Evolutionary conservation across 2,888 invertebrate genomes (phyloP).

Genomic region (Cephus runcator): DNA sequence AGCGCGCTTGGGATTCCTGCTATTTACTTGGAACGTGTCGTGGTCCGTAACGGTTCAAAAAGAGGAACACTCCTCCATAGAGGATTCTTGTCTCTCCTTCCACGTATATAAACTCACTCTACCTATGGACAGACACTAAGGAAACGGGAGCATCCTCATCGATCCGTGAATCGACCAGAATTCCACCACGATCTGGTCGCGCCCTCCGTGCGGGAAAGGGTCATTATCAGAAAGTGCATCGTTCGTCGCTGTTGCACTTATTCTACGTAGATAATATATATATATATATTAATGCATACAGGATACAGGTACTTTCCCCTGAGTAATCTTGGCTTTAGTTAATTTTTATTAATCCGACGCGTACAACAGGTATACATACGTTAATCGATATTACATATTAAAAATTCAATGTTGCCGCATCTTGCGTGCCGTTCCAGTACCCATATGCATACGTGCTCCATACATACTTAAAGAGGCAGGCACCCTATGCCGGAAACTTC

Average conservation of each 20-base stretch:
- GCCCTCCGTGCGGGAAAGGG: constrained; percentile 6
- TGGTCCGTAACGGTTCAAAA: constrained; percentile 39
- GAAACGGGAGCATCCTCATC: constrained; percentile 13
- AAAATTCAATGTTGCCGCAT: neutral
- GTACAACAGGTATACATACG: neutral
- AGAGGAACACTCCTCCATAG: constrained; percentile 11
- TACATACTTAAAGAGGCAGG: neutral
- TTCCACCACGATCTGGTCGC: constrained; percentile 30
- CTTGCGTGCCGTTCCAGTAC: neutral
- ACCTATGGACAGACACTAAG: constrained; percentile 14
- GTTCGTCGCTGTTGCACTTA: neutral
- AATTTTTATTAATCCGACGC: neutral
- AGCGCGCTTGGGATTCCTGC: constrained; percentile 28
- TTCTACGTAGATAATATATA: neutral
- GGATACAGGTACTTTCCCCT: neutral
- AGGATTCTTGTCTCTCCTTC: constrained; percentile 1
- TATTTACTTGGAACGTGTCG: constrained; percentile 38
- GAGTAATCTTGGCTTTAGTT: neutral
- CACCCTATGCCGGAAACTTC: constrained; percentile 28
- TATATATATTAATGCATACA: neutral
- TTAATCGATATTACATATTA: neutral
- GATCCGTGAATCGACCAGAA: constrained; percentile 20
- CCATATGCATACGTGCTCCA: neutral
- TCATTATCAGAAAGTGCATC: neutral
- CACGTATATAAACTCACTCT: neutral